phyloP scores from a whole-genome alignment of 2,888 invertebrate genomes.

The Periphyllus acericola region DNA sequence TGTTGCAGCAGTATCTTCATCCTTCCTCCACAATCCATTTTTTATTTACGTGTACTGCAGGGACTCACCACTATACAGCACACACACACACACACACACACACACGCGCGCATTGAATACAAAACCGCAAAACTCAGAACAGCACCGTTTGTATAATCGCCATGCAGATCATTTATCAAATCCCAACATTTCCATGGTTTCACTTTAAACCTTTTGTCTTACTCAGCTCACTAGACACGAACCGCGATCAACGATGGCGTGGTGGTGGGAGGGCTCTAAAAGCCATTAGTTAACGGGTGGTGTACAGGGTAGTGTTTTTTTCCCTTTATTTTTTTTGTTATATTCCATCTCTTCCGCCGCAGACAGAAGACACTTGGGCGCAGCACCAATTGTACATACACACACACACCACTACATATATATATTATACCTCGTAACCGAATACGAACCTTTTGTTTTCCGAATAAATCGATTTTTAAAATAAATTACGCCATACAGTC shows the following conservation, averaged over 20 bases:
- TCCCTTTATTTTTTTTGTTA: neutral
- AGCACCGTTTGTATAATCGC: slow-evolving; percentile 15
- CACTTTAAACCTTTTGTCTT: slow-evolving; percentile 58
- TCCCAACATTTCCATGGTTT: slow-evolving; percentile 53
- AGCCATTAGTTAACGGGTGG: slow-evolving; percentile 57
- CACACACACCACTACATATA: neutral
- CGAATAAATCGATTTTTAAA: slow-evolving; percentile 37
- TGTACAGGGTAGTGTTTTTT: slow-evolving; percentile 9
- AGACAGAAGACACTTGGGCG: slow-evolving; percentile 16
- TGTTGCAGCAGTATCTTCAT: neutral
- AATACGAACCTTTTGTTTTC: slow-evolving; percentile 42
- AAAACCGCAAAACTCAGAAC: slow-evolving; percentile 11
- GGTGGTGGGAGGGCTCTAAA: slow-evolving; percentile 20
- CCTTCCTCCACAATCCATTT: no score
- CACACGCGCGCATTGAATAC: neutral
- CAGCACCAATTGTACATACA: neutral
- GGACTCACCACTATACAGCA: neutral
- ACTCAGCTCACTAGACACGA: slow-evolving; percentile 30
- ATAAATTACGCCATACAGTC: neutral
- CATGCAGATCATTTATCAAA: slow-evolving; percentile 58
- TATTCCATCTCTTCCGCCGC: slow-evolving; percentile 23
- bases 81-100: neutral
- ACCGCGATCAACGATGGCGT: neutral
- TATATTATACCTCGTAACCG: neutral
- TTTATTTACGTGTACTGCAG: neutral